These are phyloP conservation scores for Scaptomyza montana DNA, from an alignment of 1,140 invertebrate genomes.

Conservation along the genomic window DNA sequence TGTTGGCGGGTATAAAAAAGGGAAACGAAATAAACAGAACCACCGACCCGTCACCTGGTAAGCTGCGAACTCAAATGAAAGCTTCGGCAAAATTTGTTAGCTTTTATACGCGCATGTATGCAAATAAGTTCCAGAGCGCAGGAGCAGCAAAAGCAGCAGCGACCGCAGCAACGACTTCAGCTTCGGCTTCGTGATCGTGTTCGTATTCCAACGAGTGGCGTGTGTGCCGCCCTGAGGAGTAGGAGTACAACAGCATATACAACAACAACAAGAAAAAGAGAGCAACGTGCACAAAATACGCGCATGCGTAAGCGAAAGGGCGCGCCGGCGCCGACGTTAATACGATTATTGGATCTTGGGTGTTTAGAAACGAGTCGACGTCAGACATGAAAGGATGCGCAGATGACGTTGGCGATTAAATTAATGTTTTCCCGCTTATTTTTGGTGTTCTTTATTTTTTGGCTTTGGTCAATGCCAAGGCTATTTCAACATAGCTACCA, in stretches of 20 bases:
- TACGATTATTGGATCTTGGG: neutral
- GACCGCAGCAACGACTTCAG: conserved; percentile 26
- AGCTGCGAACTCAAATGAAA: conserved; percentile 61
- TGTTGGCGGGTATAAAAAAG: conserved; percentile 45
- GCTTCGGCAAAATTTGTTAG: conserved; percentile 51
- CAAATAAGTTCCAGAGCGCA: conserved; percentile 46
- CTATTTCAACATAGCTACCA: conserved; percentile 27
- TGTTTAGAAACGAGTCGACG: conserved; percentile 28
- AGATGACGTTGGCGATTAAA: conserved; percentile 12
- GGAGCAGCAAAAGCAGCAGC: conserved; percentile 31
- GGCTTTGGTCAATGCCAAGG: conserved; percentile 5
- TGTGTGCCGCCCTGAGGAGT: conserved; percentile 9
- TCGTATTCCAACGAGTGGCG: conserved; percentile 30
- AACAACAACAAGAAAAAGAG: neutral
- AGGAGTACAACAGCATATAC: neutral
- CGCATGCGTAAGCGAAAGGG: conserved; percentile 44
- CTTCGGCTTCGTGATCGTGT: conserved; percentile 16
- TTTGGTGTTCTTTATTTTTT: neutral
- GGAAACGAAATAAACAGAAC: conserved; percentile 9
- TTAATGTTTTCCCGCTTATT: conserved; percentile 8
- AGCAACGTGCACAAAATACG: too few relatives aligned
- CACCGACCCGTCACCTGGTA: conserved; percentile 66
- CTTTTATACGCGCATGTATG: conserved; percentile 66
- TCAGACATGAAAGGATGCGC: conserved; percentile 34
- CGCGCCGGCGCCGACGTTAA: conserved; percentile 27